phyloP scores from a whole-genome alignment of 2,888 invertebrate genomes.

The Rotaria socialis region DNA sequence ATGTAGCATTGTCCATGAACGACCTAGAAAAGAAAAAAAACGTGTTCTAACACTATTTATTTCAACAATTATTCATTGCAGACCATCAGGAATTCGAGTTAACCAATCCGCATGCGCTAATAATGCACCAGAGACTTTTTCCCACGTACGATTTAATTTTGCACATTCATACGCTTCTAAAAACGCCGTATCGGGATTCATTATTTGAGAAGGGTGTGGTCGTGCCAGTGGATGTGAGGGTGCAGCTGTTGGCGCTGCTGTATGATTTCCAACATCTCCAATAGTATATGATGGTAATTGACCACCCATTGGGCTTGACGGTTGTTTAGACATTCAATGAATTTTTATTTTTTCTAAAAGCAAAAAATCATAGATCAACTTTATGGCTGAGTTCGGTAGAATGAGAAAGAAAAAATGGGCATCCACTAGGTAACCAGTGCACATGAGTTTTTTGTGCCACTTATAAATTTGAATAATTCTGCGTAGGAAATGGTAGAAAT shows the following conservation, averaged over 20 bases:
- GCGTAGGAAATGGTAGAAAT: too few relatives aligned
- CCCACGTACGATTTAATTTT: background rate
- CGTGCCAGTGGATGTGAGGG: background rate
- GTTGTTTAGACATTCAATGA: background rate
- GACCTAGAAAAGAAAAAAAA: background rate
- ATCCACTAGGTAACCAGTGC: background rate
- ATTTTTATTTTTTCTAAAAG: background rate
- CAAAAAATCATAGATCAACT: too few relatives aligned
- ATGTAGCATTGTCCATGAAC: background rate
- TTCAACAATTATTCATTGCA: background rate
- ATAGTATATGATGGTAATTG: background rate
- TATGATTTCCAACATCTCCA: background rate
- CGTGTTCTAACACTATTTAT: background rate
- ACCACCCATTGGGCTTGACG: background rate
- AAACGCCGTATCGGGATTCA: background rate
- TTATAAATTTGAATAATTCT: background rate
- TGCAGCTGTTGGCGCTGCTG: background rate
- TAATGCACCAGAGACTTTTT: conserved; percentile 3
- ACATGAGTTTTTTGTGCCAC: background rate
- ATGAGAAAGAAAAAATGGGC: too few relatives aligned
- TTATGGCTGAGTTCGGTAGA: too few relatives aligned
- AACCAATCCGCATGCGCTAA: background rate
- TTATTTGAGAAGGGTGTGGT: background rate
- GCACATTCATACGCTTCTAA: background rate
- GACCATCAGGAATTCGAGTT: background rate